phyloP scores from a whole-genome alignment of 2,888 invertebrate genomes.

The Lathronympha strigana region DNA sequence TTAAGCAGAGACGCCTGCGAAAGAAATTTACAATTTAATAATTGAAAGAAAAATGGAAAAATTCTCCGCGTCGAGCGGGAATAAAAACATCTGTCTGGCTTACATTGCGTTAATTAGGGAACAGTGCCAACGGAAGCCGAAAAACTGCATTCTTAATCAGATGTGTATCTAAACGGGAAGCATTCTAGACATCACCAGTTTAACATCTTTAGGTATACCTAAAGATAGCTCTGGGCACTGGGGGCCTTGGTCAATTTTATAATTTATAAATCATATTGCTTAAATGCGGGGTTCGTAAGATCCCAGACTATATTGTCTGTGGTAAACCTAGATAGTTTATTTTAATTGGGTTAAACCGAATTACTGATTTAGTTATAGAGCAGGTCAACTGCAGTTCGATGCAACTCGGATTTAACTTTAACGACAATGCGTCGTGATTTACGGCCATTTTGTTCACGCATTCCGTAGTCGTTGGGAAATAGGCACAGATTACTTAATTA shows the following conservation, averaged over 20 bases:
- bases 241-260: too few species aligned
- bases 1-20: too few species aligned
- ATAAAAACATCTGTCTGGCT: background rate
- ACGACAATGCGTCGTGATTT: constrained; percentile 16
- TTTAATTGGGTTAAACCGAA: constrained; percentile 1
- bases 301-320: too few species aligned
- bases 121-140: constrained; percentile 13
- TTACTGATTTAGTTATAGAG: background rate
- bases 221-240: too few species aligned
- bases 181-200: constrained; percentile 15
- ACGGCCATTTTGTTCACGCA: background rate
- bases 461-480: constrained; percentile 18
- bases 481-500: background rate
- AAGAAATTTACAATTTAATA: too few species aligned
- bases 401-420: constrained; percentile 20
- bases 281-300: too few species aligned
- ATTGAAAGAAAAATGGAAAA: too few species aligned
- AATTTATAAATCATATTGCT: too few species aligned
- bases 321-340: background rate
- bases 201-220: background rate
- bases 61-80: too few species aligned
- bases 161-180: constrained; percentile 15
- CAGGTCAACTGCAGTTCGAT: constrained; percentile 18
- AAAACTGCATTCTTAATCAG: background rate
- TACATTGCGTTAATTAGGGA: background rate